Evolutionary conservation across 1,140 invertebrate genomes (phyloP), one percentile per base, ranked within the genome.

Genomic region (Sweltsa coloradensis): DNA sequence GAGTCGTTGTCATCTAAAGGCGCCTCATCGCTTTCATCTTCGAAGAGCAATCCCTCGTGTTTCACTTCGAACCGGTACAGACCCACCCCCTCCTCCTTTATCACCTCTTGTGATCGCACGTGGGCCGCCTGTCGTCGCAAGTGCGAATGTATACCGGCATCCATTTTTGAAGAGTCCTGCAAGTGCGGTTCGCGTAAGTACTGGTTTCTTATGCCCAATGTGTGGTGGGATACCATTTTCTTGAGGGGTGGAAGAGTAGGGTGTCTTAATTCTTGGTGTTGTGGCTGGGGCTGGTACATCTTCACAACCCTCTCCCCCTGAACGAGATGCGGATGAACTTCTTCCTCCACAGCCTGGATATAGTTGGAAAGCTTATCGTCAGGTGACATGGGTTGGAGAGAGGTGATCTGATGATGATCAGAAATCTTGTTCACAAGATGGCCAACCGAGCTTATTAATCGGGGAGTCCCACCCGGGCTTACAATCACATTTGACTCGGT

Each of bases 191-290:
- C n/a, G n/a, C 46, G 46, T 7, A 40, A 13, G 34, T 47, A 47
- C 3, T 39, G 22, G n/a, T 24, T 47, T 7, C 31, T 40, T 4
- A 41, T 22, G 5, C 16, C 26, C 16, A 51, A 18, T 9, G 45
- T 25, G 2, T 34, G 23, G 14, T 29, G 41, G 6, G 45, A 51
- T 19, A 48, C 16, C 23, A 56, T 53, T 51, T 59, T 61, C 44
- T 61, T 64, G 21, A 64, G 50, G 19, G 58, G 58, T 9, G 58
- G 60, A 29, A 63, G 40, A 1, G 42, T 31, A 9, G 29, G 40
- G 21, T 34, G 25, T 14, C 37, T 42, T 19, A 47, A 14, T 39
- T 44, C 42, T 44, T 44, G 42, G 5, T 23, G 22, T 34, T 44
- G 42, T 9, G 24, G n/a, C n/a, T 23, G 24, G 21, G 51, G 37